Conservation (phyloP, 2,888 invertebrate genomes). For the Willowsia nigromaculata region DNA sequence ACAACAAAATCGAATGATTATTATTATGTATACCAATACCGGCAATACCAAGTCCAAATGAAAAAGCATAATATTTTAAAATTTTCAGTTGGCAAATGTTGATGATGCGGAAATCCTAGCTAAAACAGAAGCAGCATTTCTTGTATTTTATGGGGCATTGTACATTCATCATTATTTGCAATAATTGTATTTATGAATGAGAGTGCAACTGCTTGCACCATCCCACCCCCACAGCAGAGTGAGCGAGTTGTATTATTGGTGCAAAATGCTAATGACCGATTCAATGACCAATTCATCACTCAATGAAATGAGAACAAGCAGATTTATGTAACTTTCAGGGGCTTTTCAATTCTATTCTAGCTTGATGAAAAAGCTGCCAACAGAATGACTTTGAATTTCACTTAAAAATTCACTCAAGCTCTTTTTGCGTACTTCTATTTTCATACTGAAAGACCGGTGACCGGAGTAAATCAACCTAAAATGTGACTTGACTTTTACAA, state of each 20-base stretch:
- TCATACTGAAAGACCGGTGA: too few relatives aligned
- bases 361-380: not conserved
- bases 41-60: too few relatives aligned
- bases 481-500: too few relatives aligned
- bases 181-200: not conserved
- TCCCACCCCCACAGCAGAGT: not conserved
- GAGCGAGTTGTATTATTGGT: not conserved
- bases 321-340: not conserved
- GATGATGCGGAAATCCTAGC: conserved; percentile 21
- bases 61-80: not conserved
- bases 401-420: not conserved
- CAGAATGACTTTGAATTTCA: not conserved
- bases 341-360: not conserved
- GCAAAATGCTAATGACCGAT: conserved; percentile 38
- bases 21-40: not conserved
- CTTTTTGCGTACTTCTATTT: not conserved
- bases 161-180: not conserved
- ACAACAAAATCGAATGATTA: not conserved
- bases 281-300: not conserved
- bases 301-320: not conserved
- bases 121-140: not conserved
- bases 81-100: conserved; percentile 3
- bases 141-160: conserved; percentile 3
- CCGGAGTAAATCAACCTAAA: too few relatives aligned
- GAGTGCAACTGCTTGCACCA: not conserved